A percentile compares a stretch with the other conserved stretches of the same genome.
Evolutionary conservation across 2,888 invertebrate species (phyloP).

Genomic region (Pharmacophagus antenor): DNA sequence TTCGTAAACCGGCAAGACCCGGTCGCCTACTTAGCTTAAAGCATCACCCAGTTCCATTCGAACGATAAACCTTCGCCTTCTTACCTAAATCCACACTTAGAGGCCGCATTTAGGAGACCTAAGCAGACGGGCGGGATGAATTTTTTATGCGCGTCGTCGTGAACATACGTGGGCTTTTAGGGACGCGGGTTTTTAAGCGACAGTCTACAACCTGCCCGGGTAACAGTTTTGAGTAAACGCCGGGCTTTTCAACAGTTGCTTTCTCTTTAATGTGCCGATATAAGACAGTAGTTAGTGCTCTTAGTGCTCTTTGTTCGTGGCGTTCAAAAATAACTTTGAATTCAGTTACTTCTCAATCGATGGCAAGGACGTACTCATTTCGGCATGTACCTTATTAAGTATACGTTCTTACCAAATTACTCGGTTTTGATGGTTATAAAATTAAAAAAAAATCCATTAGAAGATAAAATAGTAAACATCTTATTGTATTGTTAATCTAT

Average conservation of each 20-base stretch:
- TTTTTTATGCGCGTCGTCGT: conserved; percentile 49
- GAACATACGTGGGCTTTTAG: conserved; percentile 52
- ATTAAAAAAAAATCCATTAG: too few relatives aligned
- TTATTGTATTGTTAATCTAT: too few relatives aligned
- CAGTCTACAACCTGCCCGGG: conserved; percentile 9
- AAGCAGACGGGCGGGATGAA: conserved; percentile 50
- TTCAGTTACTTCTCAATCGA: too few relatives aligned
- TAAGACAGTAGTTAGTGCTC: not conserved
- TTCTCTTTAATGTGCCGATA: not conserved
- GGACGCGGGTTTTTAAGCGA: conserved; percentile 42
- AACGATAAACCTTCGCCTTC: conserved; percentile 46
- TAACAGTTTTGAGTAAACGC: conserved; percentile 27
- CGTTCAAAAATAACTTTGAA: too few relatives aligned
- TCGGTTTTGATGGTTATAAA: too few relatives aligned
- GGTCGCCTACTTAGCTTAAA: conserved; percentile 55
- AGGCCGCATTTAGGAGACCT: conserved; percentile 31
- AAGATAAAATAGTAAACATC: too few relatives aligned
- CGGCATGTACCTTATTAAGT: too few relatives aligned
- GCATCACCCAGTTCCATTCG: conserved; percentile 49
- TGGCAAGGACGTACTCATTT: too few relatives aligned
- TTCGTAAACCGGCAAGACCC: conserved; percentile 34
- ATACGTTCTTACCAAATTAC: too few relatives aligned
- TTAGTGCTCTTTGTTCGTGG: too few relatives aligned
- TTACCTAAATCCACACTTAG: conserved; percentile 49
- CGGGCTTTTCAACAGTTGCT: conserved; percentile 12